Percentiles rank a stretch among this genome's conserved stretches.
phyloP scores from a whole-genome alignment of 2,797 vertebrate species.

The Melanotaenia trifasciata region DNA sequence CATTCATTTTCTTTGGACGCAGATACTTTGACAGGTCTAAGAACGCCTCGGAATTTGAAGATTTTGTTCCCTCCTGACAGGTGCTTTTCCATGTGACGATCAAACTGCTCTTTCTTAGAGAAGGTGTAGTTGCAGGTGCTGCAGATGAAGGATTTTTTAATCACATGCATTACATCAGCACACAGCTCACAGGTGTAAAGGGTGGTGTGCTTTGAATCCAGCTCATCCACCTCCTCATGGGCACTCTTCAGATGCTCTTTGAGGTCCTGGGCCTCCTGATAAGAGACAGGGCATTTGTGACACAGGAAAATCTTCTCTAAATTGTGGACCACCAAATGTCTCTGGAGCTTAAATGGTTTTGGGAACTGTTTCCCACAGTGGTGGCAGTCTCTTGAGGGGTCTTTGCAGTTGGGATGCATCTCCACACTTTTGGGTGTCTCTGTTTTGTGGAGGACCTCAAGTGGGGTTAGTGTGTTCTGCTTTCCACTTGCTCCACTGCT shows the following conservation, averaged over 20 bases:
- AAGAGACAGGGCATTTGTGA: conserved; percentile 92
- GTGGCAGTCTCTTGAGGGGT: conserved; percentile 97
- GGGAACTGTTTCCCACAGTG: conserved; percentile 99
- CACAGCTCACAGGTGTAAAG: conserved; percentile 97
- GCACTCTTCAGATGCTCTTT: conserved; percentile 90
- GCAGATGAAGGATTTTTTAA: conserved; percentile 97
- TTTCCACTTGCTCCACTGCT: conserved; percentile 69
- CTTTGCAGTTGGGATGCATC: conserved; percentile 95
- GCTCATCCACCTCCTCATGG: conserved; percentile 87
- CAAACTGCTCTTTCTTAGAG: conserved; percentile 98
- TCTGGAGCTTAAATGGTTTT: conserved; percentile 98
- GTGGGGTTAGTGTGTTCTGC: conserved; percentile 74
- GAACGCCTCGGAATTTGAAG: conserved; percentile 92
- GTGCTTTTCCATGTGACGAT: conserved; percentile 99
- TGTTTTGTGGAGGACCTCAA: conserved; percentile 81
- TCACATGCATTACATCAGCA: conserved; percentile 96
- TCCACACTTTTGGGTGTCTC: conserved; percentile 85
- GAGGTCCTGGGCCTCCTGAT: conserved; percentile 90
- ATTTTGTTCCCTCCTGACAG: conserved; percentile 88
- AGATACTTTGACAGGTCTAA: conserved; percentile 84
- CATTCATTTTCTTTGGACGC: conserved; percentile 78
- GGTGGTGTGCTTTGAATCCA: conserved; percentile 93
- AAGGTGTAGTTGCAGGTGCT: conserved; percentile 99
- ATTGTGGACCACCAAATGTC: conserved; percentile 97
- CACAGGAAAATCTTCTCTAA: conserved; percentile 96